Conservation (phyloP, 2,113 vertebrate genomes). For the Marmota flaviventris region DNA sequence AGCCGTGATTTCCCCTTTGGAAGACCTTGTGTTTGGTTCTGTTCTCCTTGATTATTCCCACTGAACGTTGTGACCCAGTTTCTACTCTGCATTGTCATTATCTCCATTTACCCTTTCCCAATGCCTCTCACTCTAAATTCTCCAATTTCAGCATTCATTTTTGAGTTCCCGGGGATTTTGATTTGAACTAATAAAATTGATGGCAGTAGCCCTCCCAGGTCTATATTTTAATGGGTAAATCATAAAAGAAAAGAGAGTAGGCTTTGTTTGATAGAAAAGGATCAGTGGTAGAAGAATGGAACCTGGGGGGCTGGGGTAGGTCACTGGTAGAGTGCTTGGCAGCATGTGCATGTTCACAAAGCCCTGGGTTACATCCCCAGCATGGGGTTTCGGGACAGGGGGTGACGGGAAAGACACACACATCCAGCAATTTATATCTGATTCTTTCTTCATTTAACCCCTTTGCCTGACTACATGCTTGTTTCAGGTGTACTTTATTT, state of each 20-base stretch:
- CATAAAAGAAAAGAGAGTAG: background rate
- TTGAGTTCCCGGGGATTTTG: conserved; percentile 74
- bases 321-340: background rate
- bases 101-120: conserved; percentile 48
- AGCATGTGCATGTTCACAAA: background rate
- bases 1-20: background rate
- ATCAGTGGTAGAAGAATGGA: background rate
- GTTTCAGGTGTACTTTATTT: background rate
- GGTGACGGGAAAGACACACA: background rate
- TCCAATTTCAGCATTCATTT: conserved; percentile 48
- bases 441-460: background rate
- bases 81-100: background rate
- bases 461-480: background rate
- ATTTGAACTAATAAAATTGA: conserved; percentile 79
- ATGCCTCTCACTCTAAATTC: conserved; percentile 53
- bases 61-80: background rate
- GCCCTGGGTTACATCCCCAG: background rate
- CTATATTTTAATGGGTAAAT: conserved; percentile 46
- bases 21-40: background rate
- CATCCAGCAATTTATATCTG: background rate
- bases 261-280: background rate
- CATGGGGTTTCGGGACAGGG: too few relatives aligned
- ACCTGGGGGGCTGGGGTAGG: background rate
- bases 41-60: conserved; percentile 15
- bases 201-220: background rate